Evolutionary conservation across 2,113 vertebrate species (phyloP).

Genomic region (Dryoscopus gambensis): DNA sequence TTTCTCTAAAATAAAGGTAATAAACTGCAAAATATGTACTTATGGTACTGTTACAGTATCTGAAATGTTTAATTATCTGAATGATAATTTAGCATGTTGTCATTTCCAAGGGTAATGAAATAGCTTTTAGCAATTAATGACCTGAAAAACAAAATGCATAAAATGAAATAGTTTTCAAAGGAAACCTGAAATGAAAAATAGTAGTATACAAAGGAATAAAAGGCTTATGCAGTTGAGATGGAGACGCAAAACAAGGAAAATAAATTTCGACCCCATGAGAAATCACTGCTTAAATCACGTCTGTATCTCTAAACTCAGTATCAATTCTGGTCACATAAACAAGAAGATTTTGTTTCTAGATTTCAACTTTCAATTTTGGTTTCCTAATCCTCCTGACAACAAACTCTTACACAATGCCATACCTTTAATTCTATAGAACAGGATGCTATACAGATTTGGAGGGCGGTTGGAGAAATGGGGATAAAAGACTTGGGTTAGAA

Average conservation of each 20-base stretch:
- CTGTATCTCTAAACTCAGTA: background rate
- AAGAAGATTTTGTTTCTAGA: background rate
- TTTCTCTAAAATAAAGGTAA: conserved; percentile 43
- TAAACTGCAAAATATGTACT: conserved; percentile 32
- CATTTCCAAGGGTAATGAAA: conserved; percentile 42
- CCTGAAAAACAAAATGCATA: conserved; percentile 27
- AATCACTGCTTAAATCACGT: background rate
- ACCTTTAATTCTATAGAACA: background rate
- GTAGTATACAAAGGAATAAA: background rate
- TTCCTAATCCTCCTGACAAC: background rate
- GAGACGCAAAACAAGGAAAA: background rate
- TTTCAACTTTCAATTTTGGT: background rate
- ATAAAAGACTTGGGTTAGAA: background rate
- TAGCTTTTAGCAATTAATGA: conserved; percentile 37
- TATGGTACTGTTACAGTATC: background rate
- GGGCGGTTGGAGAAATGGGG: background rate
- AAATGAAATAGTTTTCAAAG: background rate
- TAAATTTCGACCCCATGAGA: background rate
- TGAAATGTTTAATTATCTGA: conserved; percentile 17
- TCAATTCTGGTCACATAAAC: background rate
- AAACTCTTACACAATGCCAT: background rate
- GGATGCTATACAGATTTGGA: background rate
- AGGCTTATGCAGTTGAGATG: background rate
- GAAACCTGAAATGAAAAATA: background rate
- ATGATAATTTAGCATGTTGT: conserved; percentile 47